Percentiles rank a stretch among this genome's conserved stretches.
Conservation (phyloP, 2,797 vertebrate genomes). For the Buceros bicornis region DNA sequence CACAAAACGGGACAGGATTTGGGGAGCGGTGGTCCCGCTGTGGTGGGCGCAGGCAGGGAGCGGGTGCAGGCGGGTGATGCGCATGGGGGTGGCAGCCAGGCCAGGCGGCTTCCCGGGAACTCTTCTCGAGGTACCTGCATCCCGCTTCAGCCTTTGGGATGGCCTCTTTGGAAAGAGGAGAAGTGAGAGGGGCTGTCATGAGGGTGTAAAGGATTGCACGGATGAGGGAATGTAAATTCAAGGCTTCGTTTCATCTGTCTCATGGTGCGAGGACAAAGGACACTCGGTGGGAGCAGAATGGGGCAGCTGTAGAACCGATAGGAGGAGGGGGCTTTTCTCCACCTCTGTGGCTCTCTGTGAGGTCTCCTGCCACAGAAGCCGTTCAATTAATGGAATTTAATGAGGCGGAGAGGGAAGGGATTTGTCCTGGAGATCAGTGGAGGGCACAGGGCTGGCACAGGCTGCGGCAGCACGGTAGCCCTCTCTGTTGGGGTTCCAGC, state of each 20-base stretch:
- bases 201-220: too few relatives aligned
- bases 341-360: not conserved
- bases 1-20: too few relatives aligned
- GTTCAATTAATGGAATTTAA: not conserved
- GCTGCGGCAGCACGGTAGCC: rapidly evolving
- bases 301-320: not conserved
- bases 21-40: too few relatives aligned
- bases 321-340: not conserved
- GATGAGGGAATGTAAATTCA: not conserved
- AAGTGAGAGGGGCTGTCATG: too few relatives aligned
- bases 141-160: not conserved
- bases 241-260: not conserved
- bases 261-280: not conserved
- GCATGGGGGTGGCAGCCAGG: not conserved
- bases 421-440: not conserved
- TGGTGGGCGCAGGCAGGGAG: not conserved
- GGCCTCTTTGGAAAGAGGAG: not conserved
- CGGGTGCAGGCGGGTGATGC: not conserved
- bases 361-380: not conserved
- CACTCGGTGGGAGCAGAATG: rapidly evolving
- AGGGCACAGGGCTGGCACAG: not conserved
- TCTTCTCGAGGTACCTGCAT: not conserved
- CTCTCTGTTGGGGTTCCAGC: rapidly evolving
- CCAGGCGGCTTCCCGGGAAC: not conserved
- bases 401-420: not conserved